A percentile compares a stretch with the other conserved stretches of the same genome.
Evolutionary conservation across 2,797 vertebrate genomes (phyloP).

Genomic region (Sparus aurata): DNA sequence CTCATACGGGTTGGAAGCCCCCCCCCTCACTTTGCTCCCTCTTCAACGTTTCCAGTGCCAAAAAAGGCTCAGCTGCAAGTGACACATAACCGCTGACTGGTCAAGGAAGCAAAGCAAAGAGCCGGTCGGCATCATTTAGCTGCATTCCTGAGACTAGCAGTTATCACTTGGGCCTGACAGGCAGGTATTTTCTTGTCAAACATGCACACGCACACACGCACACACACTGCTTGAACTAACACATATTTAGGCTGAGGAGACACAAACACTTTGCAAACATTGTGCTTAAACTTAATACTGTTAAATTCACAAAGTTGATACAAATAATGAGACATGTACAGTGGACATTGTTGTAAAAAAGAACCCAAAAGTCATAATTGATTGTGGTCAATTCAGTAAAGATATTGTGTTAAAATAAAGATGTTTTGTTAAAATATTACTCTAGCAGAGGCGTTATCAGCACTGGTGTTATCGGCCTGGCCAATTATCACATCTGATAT

Average conservation of each 20-base stretch:
- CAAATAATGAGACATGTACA: neutral
- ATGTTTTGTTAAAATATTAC: no score
- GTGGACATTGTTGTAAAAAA: neutral
- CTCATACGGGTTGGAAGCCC: constrained; percentile 28
- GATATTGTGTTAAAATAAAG: no score
- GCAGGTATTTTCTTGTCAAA: constrained; percentile 9
- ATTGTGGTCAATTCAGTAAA: no score
- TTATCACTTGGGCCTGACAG: constrained; percentile 46
- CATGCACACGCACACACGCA: constrained; percentile 3
- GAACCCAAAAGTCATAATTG: no score
- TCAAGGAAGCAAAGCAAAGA: constrained; percentile 36
- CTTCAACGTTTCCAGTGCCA: constrained; percentile 24
- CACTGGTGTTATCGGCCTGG: no score
- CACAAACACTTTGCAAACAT: no score
- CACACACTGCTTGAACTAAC: neutral
- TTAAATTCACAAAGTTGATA: neutral
- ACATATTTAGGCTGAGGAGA: neutral
- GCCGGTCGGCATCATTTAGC: constrained; percentile 25
- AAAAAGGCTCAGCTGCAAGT: constrained; percentile 60
- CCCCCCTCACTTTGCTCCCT: neutral
- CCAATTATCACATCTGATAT: no score
- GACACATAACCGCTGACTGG: constrained; percentile 51
- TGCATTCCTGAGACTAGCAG: constrained; percentile 24
- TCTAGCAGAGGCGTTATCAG: no score
- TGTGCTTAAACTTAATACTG: neutral